A percentile compares a stretch with the other conserved stretches of the same genome.
Evolutionary conservation across 2,888 invertebrate species (phyloP).

Genomic region (Mythimna albipuncta): DNA sequence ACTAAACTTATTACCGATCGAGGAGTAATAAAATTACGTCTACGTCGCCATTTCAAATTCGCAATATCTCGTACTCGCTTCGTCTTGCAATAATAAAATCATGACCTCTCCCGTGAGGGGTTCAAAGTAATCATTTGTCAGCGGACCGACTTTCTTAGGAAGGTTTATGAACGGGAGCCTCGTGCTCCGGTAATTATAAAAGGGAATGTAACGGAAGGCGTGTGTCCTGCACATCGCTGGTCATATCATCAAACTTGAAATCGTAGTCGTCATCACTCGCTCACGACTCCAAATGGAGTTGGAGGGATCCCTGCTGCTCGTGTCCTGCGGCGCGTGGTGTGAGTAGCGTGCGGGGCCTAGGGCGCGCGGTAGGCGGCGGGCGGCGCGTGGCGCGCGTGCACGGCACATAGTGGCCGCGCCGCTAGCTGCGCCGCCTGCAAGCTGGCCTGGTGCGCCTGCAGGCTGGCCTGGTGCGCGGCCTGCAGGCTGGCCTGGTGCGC

Average conservation of each 20-base stretch:
- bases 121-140: conserved; percentile 56
- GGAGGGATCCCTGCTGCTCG: conserved; percentile 27
- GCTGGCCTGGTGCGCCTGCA: conserved; percentile 46
- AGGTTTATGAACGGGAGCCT: conserved; percentile 40
- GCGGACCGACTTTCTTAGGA: conserved; percentile 35
- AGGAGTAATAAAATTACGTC: conserved; percentile 76
- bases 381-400: conserved; percentile 75
- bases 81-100: conserved; percentile 73
- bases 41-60: conserved; percentile 69
- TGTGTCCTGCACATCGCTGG: conserved; percentile 61
- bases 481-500: conserved; percentile 43
- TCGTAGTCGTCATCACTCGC: conserved; percentile 40
- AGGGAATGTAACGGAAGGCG: conserved; percentile 64
- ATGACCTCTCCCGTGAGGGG: conserved; percentile 63
- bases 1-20: conserved; percentile 81
- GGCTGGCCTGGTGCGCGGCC: conserved; percentile 27
- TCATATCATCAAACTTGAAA: conserved; percentile 33
- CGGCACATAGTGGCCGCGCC: conserved; percentile 76
- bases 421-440: conserved; percentile 35
- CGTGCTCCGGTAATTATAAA: conserved; percentile 47
- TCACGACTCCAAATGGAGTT: conserved; percentile 31
- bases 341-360: conserved; percentile 3
- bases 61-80: conserved; percentile 68
- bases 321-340: neutral
- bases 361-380: conserved; percentile 71